Conservation (phyloP, 2,888 invertebrate species). For the Paralinhomoeus sp. region DNA sequence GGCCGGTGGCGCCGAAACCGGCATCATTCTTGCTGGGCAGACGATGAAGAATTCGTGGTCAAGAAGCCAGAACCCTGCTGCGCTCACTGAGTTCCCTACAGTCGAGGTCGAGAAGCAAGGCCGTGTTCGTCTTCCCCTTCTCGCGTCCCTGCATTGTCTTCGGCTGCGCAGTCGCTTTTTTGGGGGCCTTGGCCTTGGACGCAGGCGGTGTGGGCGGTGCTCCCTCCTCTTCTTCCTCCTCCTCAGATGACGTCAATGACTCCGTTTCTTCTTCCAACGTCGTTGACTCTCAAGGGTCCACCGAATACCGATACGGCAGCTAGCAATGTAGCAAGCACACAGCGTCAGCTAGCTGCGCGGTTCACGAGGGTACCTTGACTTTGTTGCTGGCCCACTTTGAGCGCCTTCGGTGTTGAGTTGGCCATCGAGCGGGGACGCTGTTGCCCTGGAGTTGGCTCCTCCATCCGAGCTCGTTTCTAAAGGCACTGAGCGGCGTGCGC, state of each 20-base stretch:
- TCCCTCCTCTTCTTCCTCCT: neutral
- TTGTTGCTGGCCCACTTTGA: conserved; percentile 6
- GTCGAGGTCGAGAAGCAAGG: conserved; percentile 2
- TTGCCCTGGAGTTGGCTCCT: conserved; percentile 5
- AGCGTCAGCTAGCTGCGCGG: too few species aligned
- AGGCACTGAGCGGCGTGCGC: too few species aligned
- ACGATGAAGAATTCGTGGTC: too few species aligned
- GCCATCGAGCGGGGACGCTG: conserved; percentile 8
- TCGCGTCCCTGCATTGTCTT: too few species aligned
- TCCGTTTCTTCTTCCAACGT: neutral
- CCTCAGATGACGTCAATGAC: neutral
- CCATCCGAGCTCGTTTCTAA: neutral
- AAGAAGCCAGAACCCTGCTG: too few species aligned
- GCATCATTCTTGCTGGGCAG: too few species aligned
- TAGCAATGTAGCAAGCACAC: too few species aligned
- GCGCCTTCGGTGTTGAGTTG: conserved; percentile 27
- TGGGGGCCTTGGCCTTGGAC: neutral
- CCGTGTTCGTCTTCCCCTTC: neutral
- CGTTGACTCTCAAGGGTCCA: too few species aligned
- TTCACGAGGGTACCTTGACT: conserved; percentile 7
- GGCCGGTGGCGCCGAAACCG: too few species aligned
- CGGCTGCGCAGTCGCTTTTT: neutral
- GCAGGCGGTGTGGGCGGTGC: neutral
- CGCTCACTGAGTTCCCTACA: too few species aligned
- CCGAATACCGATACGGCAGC: too few species aligned